Evolutionary conservation across 1,140 invertebrate genomes (phyloP).

Genomic region (Diabrotica virgifera): DNA sequence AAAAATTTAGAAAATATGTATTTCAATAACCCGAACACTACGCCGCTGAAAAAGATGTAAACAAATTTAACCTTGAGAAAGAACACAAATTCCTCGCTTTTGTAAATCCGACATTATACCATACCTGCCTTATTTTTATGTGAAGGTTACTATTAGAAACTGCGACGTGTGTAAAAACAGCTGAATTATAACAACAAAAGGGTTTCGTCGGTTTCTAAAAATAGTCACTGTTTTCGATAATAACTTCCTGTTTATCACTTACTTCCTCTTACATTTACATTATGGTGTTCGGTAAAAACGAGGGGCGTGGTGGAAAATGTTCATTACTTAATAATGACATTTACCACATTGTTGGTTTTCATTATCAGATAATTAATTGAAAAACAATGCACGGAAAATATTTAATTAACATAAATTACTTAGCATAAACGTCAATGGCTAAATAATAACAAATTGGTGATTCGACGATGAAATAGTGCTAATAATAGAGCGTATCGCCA

Average conservation of each 20-base stretch:
- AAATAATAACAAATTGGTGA: no score
- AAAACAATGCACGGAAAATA: no score
- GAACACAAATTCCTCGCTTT: background rate
- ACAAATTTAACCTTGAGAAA: constrained; percentile 11
- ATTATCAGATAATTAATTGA: no score
- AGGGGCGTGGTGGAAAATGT: background rate
- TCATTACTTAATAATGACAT: no score
- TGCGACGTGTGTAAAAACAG: background rate
- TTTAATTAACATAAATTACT: no score
- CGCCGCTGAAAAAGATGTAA: background rate
- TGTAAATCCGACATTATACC: background rate
- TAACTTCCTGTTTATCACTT: constrained; percentile 7
- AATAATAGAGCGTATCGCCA: no score
- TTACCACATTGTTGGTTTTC: no score
- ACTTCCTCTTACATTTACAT: constrained; percentile 3
- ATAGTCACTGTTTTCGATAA: background rate
- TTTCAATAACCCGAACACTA: no score
- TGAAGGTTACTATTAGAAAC: background rate
- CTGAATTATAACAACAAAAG: constrained; percentile 5
- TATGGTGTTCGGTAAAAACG: background rate
- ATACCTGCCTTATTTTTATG: background rate
- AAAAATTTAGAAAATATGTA: no score
- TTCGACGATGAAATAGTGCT: no score
- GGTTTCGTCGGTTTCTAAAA: constrained; percentile 1
- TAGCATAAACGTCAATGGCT: no score